Evolutionary conservation across 2,888 invertebrate genomes (phyloP).

Genomic region (Drosophila pegasa): DNA sequence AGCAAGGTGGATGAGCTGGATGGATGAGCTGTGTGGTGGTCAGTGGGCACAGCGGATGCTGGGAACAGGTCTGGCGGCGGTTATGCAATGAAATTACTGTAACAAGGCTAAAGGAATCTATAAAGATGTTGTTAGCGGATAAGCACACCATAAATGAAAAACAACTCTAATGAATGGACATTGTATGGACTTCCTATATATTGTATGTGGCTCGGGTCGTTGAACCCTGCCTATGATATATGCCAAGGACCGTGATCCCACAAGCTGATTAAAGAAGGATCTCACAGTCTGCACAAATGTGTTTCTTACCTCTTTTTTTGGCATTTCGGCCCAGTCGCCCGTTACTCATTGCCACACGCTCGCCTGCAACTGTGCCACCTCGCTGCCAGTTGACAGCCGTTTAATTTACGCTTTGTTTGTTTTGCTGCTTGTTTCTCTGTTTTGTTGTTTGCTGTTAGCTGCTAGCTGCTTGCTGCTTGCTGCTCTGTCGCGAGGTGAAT

Average conservation of each 20-base stretch:
- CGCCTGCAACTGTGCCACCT: conserved; percentile 34
- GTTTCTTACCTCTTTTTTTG: conserved; percentile 22
- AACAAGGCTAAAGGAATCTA: conserved; percentile 47
- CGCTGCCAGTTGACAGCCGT: conserved; percentile 69
- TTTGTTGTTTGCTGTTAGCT: conserved; percentile 38
- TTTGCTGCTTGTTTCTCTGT: conserved; percentile 50
- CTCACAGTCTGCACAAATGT: conserved; percentile 27
- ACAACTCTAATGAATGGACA: conserved; percentile 36
- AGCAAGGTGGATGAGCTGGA: conserved; percentile 44
- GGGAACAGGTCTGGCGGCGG: conserved; percentile 42
- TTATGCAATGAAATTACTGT: conserved; percentile 29
- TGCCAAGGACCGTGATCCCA: conserved; percentile 57
- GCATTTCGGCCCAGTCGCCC: conserved; percentile 55
- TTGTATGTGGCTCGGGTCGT: neutral
- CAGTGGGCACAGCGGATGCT: conserved; percentile 40
- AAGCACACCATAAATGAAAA: conserved; percentile 47
- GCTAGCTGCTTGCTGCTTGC: conserved; percentile 46
- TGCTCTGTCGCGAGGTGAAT: conserved; percentile 71
- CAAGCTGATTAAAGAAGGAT: conserved; percentile 56
- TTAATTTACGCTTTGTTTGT: conserved; percentile 81
- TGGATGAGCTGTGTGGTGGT: conserved; percentile 13
- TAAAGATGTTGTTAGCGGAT: conserved; percentile 56
- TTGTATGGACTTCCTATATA: conserved; percentile 43
- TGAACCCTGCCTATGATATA: conserved; percentile 25
- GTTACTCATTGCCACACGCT: conserved; percentile 50